Base-by-base conservation (phyloP, 2,888 invertebrate species). In the Parnassius apollo region DNA sequence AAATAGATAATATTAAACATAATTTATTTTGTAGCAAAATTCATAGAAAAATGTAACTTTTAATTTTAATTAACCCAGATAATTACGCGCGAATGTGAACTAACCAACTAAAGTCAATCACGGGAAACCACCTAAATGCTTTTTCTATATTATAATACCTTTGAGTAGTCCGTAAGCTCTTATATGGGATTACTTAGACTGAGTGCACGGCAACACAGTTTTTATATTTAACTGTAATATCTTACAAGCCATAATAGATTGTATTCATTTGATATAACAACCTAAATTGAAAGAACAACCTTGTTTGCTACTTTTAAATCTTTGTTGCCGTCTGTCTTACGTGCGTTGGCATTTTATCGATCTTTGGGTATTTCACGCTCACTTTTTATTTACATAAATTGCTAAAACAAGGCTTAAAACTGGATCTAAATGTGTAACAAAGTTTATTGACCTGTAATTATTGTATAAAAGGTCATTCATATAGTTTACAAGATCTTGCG, bases 381-480 rank as follows among this genome's bases (percentile, higher is more conserved):
- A 69, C 70, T 70, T 66, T 64, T 61, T 71, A 78, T 78, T 81
- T 73, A 75, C 76, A 80, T 81, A 81, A 80, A 77, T 73, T 69
- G 69, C 65, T 71, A 25, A 69, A 69, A 66, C 68, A 68, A 78
- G 69, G 74, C 69, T 73, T 72, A 69, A 74, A 82, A 82, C 82
- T 81, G 73, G 77, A 77, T 80, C 71, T 70, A 59, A 75, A 77
- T 73, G 68, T 77, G 71, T 80, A 73, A 72, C 72, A 70, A 74
- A 81, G 82, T 76, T 77, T 77, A 74, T 77, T 77, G 80, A 80
- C 78, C 81, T 76, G 78, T 69, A 75, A 61, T 63, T 56, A 51
- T 54, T 53, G 35, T 48, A 49, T 61, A 35, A 55, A 55, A 59
- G 58, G 58, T 54, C 50, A 42, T 25, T 25, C 25, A 44, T 18